Conservation (phyloP, 2,113 vertebrate species). For the crab-eating macaque (Macaca fascicularis) region T2T-MFA8v1.1 NC_088376.1:59888001-59888500, state of each 20-base stretch:
- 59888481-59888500: background rate
- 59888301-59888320: background rate
- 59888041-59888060: background rate
- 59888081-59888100: background rate
- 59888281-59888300: background rate
- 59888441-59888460: background rate
- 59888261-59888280: background rate
- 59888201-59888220: background rate
- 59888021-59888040: background rate
- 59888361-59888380: background rate
- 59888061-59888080: background rate
- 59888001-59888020: background rate
- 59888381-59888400: background rate
- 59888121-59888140: background rate
- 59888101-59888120: slow-evolving; percentile 12
- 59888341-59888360: background rate
- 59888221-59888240: background rate
- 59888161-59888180: background rate
- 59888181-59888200: background rate
- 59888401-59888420: background rate
- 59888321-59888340: background rate
- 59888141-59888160: background rate
- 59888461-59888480: background rate
- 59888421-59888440: background rate
- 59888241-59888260: background rate